Evolutionary conservation across 1,140 invertebrate genomes (phyloP), one percentile per base, ranked within the genome.

Genomic region (Globodera rostochiensis): DNA sequence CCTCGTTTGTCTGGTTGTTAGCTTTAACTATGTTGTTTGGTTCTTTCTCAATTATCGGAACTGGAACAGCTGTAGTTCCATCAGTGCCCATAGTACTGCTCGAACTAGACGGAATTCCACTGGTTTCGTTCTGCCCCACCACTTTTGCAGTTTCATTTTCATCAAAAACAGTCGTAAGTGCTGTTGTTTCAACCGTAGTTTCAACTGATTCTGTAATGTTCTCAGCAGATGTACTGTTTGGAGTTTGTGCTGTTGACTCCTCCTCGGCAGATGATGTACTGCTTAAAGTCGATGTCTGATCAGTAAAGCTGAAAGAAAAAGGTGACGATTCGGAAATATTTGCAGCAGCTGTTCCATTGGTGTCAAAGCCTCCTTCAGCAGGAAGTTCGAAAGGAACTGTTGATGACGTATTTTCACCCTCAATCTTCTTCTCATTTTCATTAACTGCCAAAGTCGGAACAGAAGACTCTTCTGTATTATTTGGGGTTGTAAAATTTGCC

Each of bases 261-360:
- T 36, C 36, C 36, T 2, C 36, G 36, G 36, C 36, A 1, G 36
- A 36, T 36, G 36, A 36, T 36, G 36, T 36, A 36, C 36, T 36
- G 36, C 36, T 36, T 36, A 36, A 2, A 36, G 36, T 36, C 36
- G 36, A 36, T 36, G 36, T 36, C 36, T 36, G 36, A 36, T 36
- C 36, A 36, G 36, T 36, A 36, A 36, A 0, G 36, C 36, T 36
- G 3, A 36, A 36, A 36, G 36, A 36, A 36, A 36, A 36, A 36
- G 25, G 36, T 36, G 36, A 6, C 7, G 7, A 19, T 15, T 8
- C 19, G 1, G 71, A 49, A 73, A 3, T 46, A 53, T 74, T 45
- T 45, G 73, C 73, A 47, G 47, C 73, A 60, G 49, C n/a, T 75
- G 74, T 47, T 15, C 25, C 47, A 75, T 53, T 47, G 15, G 74